Evolutionary conservation across 2,888 invertebrate genomes (phyloP), one percentile per base, ranked within the genome.

Genomic region (Orthosia gracilis): DNA sequence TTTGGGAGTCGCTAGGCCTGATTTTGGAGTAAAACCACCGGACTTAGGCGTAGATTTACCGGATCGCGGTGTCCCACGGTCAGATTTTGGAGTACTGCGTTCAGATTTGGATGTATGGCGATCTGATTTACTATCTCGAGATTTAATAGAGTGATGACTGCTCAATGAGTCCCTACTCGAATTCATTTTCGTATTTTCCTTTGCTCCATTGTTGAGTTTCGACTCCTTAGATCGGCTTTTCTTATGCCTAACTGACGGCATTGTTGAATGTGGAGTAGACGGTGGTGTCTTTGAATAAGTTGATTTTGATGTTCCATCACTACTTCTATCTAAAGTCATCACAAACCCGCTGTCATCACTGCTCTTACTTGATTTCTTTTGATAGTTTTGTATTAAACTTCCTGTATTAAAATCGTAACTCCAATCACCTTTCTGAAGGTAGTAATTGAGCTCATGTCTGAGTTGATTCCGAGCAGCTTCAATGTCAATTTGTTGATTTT

Each of bases 261-360:
- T 92, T 4, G 94, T 93, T 69, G 96, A 95, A 91, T 96, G 96
- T 80, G 96, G 95, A 31, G 96, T 95, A 55, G 96, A 95, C 69
- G 96, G 96, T 47, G 96, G 96, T 55, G 96, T 96, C 89, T 96
- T 96, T 5, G 95, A 96, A 88, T 95, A 96, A 2, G 94, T 96
- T 47, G 96, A 96, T 89, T 96, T 96, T 2, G 96, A 95, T 66
- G 96, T 96, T 50, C 96, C 94, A 85, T 96, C 96, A 83, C 96
- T 96, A 83, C 96, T 96, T 90, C 96, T 94, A 87, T 96, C 96
- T 91, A 96, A 92, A 63, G 94, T 96, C 96, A 96, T 96, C 50
- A 96, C 96, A 89, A 96, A 96, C 78, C 96, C 96, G 83, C 96
- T 96, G 75, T 96, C 96, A 78, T 96, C 96, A 87, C 96, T 96